Evolutionary conservation across 64 coral and sea anemone genomes (phyloP).

Genomic region (Pocillopora damicornis): DNA sequence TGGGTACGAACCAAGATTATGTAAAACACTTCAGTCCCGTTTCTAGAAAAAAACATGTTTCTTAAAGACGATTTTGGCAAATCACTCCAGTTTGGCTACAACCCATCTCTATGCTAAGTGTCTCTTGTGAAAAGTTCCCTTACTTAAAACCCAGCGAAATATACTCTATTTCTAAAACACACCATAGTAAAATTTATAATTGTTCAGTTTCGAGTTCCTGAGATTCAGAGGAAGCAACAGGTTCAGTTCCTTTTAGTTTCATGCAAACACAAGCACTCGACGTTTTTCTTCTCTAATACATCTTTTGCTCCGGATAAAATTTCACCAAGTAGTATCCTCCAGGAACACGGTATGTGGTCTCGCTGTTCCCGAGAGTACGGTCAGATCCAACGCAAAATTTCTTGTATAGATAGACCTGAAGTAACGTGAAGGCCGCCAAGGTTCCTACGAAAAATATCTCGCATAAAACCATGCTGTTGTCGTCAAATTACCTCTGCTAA

Average conservation of each 20-base stretch:
- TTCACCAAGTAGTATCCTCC: slow-evolving; percentile 24
- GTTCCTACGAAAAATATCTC: slow-evolving; percentile 32
- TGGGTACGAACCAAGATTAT: too few relatives aligned
- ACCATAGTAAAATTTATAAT: too few relatives aligned
- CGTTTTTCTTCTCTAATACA: background rate
- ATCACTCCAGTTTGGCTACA: too few relatives aligned
- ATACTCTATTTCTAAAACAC: too few relatives aligned
- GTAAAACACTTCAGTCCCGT: too few relatives aligned
- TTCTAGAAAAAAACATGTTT: too few relatives aligned
- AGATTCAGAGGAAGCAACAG: too few relatives aligned
- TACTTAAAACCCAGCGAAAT: too few relatives aligned
- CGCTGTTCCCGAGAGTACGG: background rate
- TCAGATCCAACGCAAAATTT: slow-evolving; percentile 6
- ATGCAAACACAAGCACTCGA: background rate
- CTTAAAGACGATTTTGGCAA: too few relatives aligned
- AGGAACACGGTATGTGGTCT: slow-evolving; percentile 5
- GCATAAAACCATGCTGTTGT: slow-evolving; percentile 20
- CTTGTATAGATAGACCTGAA: slow-evolving; percentile 16
- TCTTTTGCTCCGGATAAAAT: slow-evolving; percentile 25
- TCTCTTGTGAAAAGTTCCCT: too few relatives aligned
- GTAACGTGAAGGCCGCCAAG: slow-evolving; percentile 2
- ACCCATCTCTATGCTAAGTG: too few relatives aligned
- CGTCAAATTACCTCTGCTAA: background rate
- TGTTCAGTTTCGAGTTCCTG: too few relatives aligned
- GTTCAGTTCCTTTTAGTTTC: background rate